These are phyloP conservation scores for Caenorhabditis sp. DNA, from an alignment of 2,888 invertebrate genomes.

Conservation along the genomic window DNA sequence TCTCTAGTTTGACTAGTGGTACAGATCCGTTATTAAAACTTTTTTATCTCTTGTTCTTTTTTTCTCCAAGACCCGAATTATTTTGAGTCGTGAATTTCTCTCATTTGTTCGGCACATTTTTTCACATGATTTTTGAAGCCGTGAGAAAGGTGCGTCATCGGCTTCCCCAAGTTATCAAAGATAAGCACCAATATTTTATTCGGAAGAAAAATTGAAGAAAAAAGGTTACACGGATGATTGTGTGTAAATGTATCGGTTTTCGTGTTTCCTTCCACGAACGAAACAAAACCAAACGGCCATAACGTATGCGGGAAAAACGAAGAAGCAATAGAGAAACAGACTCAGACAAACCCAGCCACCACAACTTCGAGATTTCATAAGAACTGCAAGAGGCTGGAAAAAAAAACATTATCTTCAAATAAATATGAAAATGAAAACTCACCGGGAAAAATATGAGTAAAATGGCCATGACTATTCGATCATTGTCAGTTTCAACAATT, in stretches of 20 bases:
- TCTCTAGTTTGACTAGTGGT: too few relatives aligned
- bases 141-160: too few relatives aligned
- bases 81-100: too few relatives aligned
- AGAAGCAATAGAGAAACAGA: constrained; percentile 18
- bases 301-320: constrained; percentile 30
- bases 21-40: too few relatives aligned
- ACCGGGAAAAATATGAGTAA: constrained; percentile 34
- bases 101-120: too few relatives aligned
- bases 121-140: too few relatives aligned
- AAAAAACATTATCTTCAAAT: too few relatives aligned
- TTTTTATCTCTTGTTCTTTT: too few relatives aligned
- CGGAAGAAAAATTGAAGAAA: too few relatives aligned
- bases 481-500: constrained; percentile 36
- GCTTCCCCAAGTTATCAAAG: too few relatives aligned
- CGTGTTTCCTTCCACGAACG: constrained; percentile 31
- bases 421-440: background rate
- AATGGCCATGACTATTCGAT: constrained; percentile 33
- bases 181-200: too few relatives aligned
- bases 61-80: too few relatives aligned
- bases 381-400: constrained; percentile 38
- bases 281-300: constrained; percentile 35
- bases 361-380: constrained; percentile 32
- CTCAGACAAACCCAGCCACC: constrained; percentile 20
- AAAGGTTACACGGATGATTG: background rate
- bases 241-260: constrained; percentile 18